Evolutionary conservation across 1,140 invertebrate genomes (phyloP), one percentile per base, ranked within the genome.

Genomic region (Thaumatotibia leucotreta): DNA sequence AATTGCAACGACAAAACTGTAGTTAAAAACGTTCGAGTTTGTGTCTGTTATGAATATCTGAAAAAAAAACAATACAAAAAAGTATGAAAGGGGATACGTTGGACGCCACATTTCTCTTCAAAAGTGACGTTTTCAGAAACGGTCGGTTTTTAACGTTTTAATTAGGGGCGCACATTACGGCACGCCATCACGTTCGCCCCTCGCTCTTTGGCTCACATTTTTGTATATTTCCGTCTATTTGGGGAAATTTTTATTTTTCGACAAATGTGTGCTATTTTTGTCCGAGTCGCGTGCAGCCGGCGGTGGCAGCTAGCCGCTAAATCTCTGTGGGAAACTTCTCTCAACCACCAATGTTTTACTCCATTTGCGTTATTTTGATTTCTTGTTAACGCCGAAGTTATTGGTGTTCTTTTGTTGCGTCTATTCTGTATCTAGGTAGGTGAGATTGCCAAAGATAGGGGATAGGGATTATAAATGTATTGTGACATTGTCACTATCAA

Each of bases 161-260:
- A 91, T 91, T 91, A 91, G 88, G 86, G 88, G 88, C 83, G 84
- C 87, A 79, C 85, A 91, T 91, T 91, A 91, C 86, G 78, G 80
- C 78, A 77, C 81, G 83, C 82, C 83, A 76, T 80, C 84, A 82
- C 86, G 84, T 75, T 86, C 84, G 82, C 84, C 88, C 88, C 88
- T 86, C 85, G 83, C 83, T 84, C 84, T 79, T 81, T 76, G 82
- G 68, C 69, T 83, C 79, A 88, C 86, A 91, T 91, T 89, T 91
- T 89, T 91, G 88, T 89, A 84, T 91, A 89, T 91, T 91, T 89
- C 85, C 69, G 86, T 91, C 88, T 89, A 89, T 91, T 91, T 90
- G 86, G 86, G 84, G 84, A 78, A 89, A 84, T 73, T 86, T 89
- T 88, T 89, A 89, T 91, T 91, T 91, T 91, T 88, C 86, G 86